Base-by-base conservation (phyloP, 2,797 vertebrate species). In the Cynodonichthys magdalenae region DNA sequence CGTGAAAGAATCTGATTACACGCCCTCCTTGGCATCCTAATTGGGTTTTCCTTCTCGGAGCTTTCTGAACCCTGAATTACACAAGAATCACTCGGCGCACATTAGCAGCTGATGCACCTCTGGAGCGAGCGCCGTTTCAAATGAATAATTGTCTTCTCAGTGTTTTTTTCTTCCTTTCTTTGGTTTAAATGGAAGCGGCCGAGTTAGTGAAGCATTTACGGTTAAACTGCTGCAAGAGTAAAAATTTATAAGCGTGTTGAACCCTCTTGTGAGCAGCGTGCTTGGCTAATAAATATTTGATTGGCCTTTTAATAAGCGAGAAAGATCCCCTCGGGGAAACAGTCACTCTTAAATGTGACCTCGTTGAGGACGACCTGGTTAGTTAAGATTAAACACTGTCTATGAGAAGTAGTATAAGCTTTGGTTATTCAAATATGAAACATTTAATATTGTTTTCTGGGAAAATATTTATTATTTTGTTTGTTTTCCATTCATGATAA, bases 221-320 rank as follows among this genome's bases (percentile, higher is more conserved):
- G 63, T 55, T 53, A 66, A 78, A 66, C 6, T 24, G 63, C 62
- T 24, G 71, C 75, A 62, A 12, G 64, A 29, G 58, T 42, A 59
- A 65, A 64, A 68, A 82, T 79, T 15, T 39, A 70, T 68, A 72
- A 71, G 58, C 64, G 29, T 18, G 72, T 79, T 56, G 5, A 11
- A 62, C 49, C 74, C 74, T 72, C 75, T 53, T 48, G 59, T 66
- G 80, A 77, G 54, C 74, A 34, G 27, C 0, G 11, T 2, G 31
- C 59, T 66, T 73, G 74, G 85, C 66, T 56, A 61, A 80, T 84
- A 79, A 87, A 89, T 84, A 83, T 84, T 86, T 84, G 75, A 90
- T 78, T 57, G 53, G 85, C 86, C 69, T 55, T 74, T 87, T 79
- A 85, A 88, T 83, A 84, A 87, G 79, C 69, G 73, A 84, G 75